Conservation (phyloP, 2,888 invertebrate species). For the Mycalesis mineus region DNA sequence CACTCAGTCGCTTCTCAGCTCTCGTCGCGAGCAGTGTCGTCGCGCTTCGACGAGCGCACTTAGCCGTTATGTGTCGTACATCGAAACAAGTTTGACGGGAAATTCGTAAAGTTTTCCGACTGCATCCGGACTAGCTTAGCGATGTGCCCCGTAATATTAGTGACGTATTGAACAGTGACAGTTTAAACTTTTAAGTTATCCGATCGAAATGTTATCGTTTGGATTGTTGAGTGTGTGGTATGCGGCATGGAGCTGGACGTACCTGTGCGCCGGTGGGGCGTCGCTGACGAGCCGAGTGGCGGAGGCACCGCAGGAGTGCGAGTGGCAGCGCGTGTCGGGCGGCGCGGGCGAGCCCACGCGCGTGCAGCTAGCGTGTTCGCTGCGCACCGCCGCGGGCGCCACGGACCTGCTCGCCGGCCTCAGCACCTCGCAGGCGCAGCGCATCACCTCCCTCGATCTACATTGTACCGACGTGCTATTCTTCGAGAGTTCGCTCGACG, state of each 20-base stretch:
- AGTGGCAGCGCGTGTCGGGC: slow-evolving; percentile 81
- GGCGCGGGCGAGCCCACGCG: slow-evolving; percentile 75
- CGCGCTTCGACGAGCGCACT: slow-evolving; percentile 43
- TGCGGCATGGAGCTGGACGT: slow-evolving; percentile 63
- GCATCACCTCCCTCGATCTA: slow-evolving; percentile 81
- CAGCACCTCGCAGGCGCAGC: slow-evolving; percentile 82
- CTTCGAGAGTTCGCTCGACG: slow-evolving; percentile 83
- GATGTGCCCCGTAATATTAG: slow-evolving; percentile 62
- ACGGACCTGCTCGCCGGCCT: slow-evolving; percentile 81
- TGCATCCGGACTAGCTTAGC: slow-evolving; percentile 63
- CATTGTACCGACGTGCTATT: slow-evolving; percentile 86
- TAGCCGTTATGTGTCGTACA: slow-evolving; percentile 72
- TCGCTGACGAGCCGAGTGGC: slow-evolving; percentile 76
- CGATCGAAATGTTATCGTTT: slow-evolving; percentile 67
- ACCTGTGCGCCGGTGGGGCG: slow-evolving; percentile 58
- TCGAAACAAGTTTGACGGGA: slow-evolving; percentile 78
- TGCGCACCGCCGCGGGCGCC: slow-evolving; percentile 82
- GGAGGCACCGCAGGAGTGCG: slow-evolving; percentile 84
- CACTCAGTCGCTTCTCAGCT: slow-evolving; percentile 63
- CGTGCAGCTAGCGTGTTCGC: slow-evolving; percentile 81
- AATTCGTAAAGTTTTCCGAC: slow-evolving; percentile 73
- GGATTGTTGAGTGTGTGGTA: slow-evolving; percentile 67
- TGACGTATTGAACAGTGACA: slow-evolving; percentile 74
- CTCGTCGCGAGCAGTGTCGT: slow-evolving; percentile 48
- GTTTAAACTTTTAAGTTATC: slow-evolving; percentile 59